Evolutionary conservation across 2,797 vertebrate genomes (phyloP), one percentile per base, ranked within the genome.

Genomic region (Enteromius unitaeniatus): DNA sequence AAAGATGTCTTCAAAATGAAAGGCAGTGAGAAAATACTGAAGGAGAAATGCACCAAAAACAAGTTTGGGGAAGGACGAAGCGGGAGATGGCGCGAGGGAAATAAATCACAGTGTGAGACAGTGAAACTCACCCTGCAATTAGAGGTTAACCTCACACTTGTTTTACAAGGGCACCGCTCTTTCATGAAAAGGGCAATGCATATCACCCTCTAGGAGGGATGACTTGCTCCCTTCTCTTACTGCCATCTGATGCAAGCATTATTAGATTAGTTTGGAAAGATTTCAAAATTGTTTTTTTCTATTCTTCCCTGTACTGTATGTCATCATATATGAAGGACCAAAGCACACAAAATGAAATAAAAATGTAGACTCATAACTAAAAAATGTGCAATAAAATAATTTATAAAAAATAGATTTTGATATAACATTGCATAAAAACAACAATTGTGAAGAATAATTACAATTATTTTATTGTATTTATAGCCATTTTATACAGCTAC

Each of bases 71-170:
- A 69, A 69, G 55, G 65, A 53, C 14, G 10, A 40, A 70, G 62
- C 2, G 14, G 77, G 82, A 40, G 47, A 65, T 68, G 65, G 86
- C 81, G 82, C 60, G 37, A 31, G 19, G 82, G 78, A 79, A 75
- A 80, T 83, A 87, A 83, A 86, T 79, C 79, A 87, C 72, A 81
- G 81, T 42, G 55, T 64, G 62, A 90, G 89, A 89, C 86, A 55
- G 70, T 8, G 37, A 86, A 84, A 87, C 91, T 88, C 79, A 88
- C 88, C 82, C 88, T 51, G 74, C 91, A 91, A 93, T 93, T 93
- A 92, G 91, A 92, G 91, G 91, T 92, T 91, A 93, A 92, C 89
- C 90, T 84, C 88, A 86, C 83, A 74, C 65, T 89, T 78, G 77
- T 91, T 90, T 87, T 90, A 91, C 88, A 87, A 78, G 85, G 84